Conservation (phyloP, 2,113 vertebrate genomes). For the Cettia cetti region DNA sequence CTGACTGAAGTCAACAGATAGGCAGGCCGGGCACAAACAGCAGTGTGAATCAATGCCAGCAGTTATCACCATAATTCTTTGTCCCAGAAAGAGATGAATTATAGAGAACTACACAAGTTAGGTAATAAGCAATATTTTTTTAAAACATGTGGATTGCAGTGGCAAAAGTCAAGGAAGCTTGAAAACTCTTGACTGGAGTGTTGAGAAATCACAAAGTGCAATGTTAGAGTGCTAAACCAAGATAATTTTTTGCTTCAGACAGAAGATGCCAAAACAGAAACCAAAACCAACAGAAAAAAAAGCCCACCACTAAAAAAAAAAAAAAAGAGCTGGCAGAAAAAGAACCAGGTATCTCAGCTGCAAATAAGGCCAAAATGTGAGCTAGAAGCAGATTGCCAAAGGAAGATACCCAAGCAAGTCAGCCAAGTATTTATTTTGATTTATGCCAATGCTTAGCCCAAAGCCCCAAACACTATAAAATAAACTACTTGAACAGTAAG, state of each 20-base stretch:
- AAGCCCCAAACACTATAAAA: neutral
- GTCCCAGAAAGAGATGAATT: neutral
- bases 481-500: neutral
- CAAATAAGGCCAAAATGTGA: neutral
- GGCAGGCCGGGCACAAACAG: neutral
- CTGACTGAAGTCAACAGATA: neutral
- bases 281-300: neutral
- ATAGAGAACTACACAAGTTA: neutral
- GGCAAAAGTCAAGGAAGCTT: neutral
- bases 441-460: neutral
- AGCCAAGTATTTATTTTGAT: slow-evolving; percentile 17
- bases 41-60: neutral
- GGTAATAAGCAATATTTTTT: neutral
- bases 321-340: neutral
- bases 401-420: neutral
- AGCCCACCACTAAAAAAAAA: neutral
- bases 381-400: neutral
- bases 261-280: neutral
- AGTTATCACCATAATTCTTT: neutral
- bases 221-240: neutral
- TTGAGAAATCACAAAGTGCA: neutral
- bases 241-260: neutral
- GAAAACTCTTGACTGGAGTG: neutral
- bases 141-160: neutral
- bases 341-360: slow-evolving; percentile 3